Percentiles rank a stretch among this genome's conserved stretches.
Conservation (phyloP, 2,888 invertebrate species). For the Dynastes grantii region DNA sequence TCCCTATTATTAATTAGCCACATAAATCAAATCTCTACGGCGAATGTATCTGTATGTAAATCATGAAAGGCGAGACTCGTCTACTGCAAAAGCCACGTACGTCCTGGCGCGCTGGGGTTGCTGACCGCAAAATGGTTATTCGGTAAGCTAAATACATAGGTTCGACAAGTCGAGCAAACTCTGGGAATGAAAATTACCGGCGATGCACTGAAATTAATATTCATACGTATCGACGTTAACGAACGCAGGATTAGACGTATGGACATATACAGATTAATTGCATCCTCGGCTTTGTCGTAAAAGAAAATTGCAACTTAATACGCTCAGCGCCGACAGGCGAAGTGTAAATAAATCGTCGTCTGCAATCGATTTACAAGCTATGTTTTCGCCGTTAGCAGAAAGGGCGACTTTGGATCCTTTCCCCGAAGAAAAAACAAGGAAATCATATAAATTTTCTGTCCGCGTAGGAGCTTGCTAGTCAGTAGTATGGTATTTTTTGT, state of each 20-base stretch:
- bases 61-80: not conserved
- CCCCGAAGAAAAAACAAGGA: not conserved
- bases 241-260: not conserved
- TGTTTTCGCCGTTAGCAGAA: not conserved
- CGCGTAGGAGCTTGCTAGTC: not conserved
- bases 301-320: not conserved
- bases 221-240: slow-evolving; percentile 15
- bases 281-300: not conserved
- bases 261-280: not conserved
- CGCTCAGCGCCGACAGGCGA: not conserved
- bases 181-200: slow-evolving; percentile 21
- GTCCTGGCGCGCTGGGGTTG: slow-evolving; percentile 23
- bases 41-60: slow-evolving; percentile 2
- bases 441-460: not conserved
- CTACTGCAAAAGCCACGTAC: slow-evolving; percentile 22
- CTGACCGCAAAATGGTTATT: slow-evolving; percentile 36
- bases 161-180: slow-evolving; percentile 11
- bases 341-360: not conserved
- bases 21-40: slow-evolving; percentile 14
- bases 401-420: not conserved
- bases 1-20: slow-evolving; percentile 11
- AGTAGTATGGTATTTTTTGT: not conserved
- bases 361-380: not conserved
- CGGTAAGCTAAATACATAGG: slow-evolving; percentile 23
- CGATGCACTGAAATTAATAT: slow-evolving; percentile 4